Base-by-base conservation (phyloP, 2,888 invertebrate genomes). In the Acanthopleura granulata region DNA sequence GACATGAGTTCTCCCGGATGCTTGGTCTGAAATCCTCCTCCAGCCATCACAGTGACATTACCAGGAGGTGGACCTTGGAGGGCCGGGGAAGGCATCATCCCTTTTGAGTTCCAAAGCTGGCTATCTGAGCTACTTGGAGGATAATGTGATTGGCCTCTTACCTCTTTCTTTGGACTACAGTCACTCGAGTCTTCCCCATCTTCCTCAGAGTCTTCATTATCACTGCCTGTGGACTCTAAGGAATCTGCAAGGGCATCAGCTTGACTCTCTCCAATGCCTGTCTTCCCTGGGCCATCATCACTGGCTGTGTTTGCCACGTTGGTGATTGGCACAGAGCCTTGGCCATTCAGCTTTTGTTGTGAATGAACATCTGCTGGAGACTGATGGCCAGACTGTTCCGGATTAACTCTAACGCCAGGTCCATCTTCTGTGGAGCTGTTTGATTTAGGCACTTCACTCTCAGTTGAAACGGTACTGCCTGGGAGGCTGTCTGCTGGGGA, bases 21-120 rank as follows among this genome's bases (percentile, higher is more conserved):
- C 9, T 40, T 40, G 9, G 40, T 40, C 29, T 27, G 22, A 25
- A 66, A 66, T 14, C 66, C 66, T 66, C 66, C 66, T 6, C 66
- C 66, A 22, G 66, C 22, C 29, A 66, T 27, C 16, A 66, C 66
- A 66, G 29, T 66, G 22, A 66, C 66, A 66, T 66, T 66, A 12
- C 57, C 57, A n/a, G 57, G 57, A 22, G 57, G n/a, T 57, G 3
- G 57, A 12, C 57, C 57, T n/a, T n/a, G 57, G 18, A 22, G 29
- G 22, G 25, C 25, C 25, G 25, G 66, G 25, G 16, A 66, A 66
- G 22, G 62, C 15, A 12, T 27, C 22, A 27, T 27, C 22, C 16
- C 4, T 6, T 57, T 18, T 1, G 18, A n/a, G n/a, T 22, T n/a
- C 57, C 18, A n/a, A 4, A 6, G 57, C 22, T 57, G 18, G 22